Conservation (phyloP, 2,797 vertebrate species). For the Peromyscus aztecus region DNA sequence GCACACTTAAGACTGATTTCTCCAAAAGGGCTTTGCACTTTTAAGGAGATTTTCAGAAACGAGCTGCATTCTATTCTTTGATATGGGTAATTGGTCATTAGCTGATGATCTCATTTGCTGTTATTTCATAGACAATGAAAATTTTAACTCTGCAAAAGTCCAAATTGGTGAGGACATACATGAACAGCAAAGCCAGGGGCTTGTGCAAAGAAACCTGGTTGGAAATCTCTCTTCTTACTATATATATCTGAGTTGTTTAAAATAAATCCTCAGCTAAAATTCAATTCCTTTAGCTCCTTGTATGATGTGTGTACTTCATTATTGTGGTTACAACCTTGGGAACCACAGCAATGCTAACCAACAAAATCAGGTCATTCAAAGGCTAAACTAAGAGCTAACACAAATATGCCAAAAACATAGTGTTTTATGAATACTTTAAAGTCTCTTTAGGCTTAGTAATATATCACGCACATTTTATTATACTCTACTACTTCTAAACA, state of each 20-base stretch:
- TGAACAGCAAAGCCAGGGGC: no score
- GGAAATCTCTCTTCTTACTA: background rate
- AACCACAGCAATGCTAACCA: background rate
- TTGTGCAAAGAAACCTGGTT: fast-evolving
- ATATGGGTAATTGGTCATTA: constrained; percentile 64
- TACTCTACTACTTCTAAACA: background rate
- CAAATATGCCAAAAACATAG: background rate
- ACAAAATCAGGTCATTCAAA: background rate
- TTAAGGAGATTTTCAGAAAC: constrained; percentile 54
- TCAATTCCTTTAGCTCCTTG: background rate
- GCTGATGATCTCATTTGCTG: background rate
- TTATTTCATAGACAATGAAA: background rate
- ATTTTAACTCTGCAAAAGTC: background rate
- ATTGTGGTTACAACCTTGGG: background rate
- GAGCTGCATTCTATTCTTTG: background rate
- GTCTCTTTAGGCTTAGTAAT: background rate
- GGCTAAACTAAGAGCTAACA: background rate
- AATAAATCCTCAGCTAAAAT: background rate
- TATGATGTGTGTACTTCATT: background rate
- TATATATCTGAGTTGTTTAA: background rate
- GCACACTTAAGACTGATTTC: background rate
- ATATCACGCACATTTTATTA: background rate
- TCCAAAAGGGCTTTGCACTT: background rate
- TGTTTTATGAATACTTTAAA: background rate
- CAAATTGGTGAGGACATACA: background rate